phyloP scores from a whole-genome alignment of 2,797 vertebrate genomes.

The Macropodus opercularis region DNA sequence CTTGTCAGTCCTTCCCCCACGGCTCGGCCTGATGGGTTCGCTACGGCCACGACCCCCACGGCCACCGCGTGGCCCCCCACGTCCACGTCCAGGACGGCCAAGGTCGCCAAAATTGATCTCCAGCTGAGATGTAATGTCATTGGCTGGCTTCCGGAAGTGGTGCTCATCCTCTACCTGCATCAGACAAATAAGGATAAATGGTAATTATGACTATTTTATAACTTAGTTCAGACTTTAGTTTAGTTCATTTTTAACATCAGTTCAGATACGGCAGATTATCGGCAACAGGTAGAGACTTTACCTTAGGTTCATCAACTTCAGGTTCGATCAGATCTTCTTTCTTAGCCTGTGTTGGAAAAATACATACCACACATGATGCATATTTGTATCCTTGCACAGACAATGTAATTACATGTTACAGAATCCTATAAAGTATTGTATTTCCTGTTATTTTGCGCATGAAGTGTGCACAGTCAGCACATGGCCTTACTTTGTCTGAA shows the following conservation, averaged over 20 bases:
- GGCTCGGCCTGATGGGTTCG: conserved; percentile 80
- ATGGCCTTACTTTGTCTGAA: not conserved
- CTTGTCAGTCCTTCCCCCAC: conserved; percentile 91
- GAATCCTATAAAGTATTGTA: not conserved
- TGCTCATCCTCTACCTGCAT: conserved; percentile 88
- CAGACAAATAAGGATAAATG: conserved; percentile 21
- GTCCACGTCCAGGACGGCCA: conserved; percentile 93
- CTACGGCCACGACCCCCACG: conserved; percentile 75
- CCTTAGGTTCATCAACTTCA: conserved; percentile 73
- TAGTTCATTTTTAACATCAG: too few relatives aligned
- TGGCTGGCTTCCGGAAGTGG: conserved; percentile 97
- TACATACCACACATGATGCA: not conserved
- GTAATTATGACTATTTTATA: too few relatives aligned
- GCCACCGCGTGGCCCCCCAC: conserved; percentile 87
- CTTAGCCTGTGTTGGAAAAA: conserved; percentile 55
- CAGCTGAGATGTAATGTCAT: conserved; percentile 98
- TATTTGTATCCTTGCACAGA: not conserved
- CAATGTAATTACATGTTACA: not conserved
- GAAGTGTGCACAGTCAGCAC: not conserved
- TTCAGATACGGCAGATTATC: not conserved
- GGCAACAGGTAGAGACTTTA: conserved; percentile 33
- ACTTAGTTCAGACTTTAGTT: too few relatives aligned
- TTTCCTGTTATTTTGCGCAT: too few relatives aligned
- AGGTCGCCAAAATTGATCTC: conserved; percentile 99
- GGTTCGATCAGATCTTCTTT: conserved; percentile 70